Percentiles rank a stretch among this genome's conserved stretches.
phyloP scores from a whole-genome alignment of 2,113 vertebrate genomes.

The Motacilla alba region DNA sequence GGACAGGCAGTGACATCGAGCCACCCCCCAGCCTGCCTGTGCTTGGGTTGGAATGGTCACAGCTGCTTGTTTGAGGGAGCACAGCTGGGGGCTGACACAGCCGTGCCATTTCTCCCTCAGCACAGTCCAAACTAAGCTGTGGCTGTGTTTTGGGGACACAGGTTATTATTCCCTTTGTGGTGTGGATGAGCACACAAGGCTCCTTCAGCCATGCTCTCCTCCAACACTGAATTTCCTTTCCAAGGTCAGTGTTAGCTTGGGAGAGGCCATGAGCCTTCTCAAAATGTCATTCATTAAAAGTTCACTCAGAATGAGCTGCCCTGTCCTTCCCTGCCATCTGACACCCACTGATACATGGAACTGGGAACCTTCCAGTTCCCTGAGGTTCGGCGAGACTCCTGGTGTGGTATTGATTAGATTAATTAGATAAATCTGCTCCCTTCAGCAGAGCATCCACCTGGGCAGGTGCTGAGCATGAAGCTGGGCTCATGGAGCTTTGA shows the following conservation, averaged over 20 bases:
- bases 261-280: background rate
- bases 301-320: accelerated
- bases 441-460: background rate
- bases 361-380: background rate
- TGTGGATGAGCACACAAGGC: background rate
- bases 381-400: background rate
- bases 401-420: background rate
- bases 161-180: background rate
- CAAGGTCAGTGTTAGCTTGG: accelerated
- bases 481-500: background rate
- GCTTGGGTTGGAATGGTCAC: background rate
- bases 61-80: background rate
- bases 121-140: accelerated
- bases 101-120: accelerated
- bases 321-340: background rate
- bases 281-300: background rate
- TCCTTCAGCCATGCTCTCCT: background rate
- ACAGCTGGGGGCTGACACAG: background rate
- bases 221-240: background rate
- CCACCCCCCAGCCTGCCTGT: background rate
- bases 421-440: background rate
- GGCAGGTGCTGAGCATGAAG: background rate
- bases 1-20: background rate
- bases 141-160: background rate
- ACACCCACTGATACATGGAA: accelerated